Conservation (phyloP, 2,797 vertebrate genomes). For the Tenualosa thibaudeaui region DNA sequence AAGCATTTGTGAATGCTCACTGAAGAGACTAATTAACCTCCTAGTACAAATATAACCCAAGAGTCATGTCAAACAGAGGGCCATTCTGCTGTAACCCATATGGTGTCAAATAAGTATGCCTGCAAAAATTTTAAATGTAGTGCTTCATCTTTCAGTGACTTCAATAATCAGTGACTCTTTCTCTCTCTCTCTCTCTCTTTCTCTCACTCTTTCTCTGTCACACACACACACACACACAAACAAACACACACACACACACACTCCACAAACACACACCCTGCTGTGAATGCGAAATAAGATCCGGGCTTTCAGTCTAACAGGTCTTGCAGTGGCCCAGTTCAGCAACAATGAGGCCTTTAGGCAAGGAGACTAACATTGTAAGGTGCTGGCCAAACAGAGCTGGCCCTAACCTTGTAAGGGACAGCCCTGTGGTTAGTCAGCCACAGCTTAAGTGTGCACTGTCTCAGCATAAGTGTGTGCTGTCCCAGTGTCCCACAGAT, state of each 20-base stretch:
- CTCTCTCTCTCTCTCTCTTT: neutral
- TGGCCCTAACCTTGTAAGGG: neutral
- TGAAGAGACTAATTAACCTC: neutral
- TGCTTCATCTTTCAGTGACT: neutral
- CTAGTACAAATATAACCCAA: neutral
- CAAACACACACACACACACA: neutral
- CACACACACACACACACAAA: neutral
- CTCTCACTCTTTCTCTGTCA: no score
- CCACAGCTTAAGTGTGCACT: neutral
- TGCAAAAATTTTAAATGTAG: neutral
- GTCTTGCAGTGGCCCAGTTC: neutral
- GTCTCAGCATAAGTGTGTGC: neutral
- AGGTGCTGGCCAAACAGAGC: neutral
- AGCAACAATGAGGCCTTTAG: neutral
- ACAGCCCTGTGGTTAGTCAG: neutral
- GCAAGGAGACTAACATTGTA: neutral
- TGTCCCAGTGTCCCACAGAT: neutral
- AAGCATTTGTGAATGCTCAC: neutral
- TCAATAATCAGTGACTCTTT: neutral
- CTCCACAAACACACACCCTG: neutral
- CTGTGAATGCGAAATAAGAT: neutral
- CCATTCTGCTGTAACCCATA: neutral
- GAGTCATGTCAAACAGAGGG: neutral
- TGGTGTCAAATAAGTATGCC: neutral
- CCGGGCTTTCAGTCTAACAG: neutral